phyloP scores from a whole-genome alignment of 2,113 vertebrate species.

The Micronisus gabar region DNA sequence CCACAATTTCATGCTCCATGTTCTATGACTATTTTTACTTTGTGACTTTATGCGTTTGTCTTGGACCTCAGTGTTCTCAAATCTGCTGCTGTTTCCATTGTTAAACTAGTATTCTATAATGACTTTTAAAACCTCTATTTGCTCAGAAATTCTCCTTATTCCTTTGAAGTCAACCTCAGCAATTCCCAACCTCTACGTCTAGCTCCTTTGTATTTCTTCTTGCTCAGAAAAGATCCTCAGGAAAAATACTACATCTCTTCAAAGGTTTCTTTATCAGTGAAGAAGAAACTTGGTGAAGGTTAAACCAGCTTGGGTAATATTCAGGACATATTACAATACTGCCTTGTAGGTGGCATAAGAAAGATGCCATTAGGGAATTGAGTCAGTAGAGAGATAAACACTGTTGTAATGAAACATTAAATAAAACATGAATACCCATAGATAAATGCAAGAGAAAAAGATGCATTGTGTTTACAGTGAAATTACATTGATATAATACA shows the following conservation, averaged over 20 bases:
- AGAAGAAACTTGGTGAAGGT: not conserved
- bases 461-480: not conserved
- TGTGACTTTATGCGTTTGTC: not conserved
- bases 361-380: not conserved
- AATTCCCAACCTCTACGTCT: not conserved
- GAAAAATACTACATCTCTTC: not conserved
- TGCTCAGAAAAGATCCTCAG: not conserved
- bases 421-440: not conserved
- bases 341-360: not conserved
- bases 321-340: not conserved
- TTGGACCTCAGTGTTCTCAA: not conserved
- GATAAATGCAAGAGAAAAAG: not conserved
- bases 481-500: rapidly evolving
- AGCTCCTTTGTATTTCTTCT: not conserved
- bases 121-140: not conserved
- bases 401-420: not conserved
- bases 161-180: not conserved
- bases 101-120: not conserved
- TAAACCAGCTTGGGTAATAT: not conserved
- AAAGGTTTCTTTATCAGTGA: not conserved
- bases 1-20: not conserved
- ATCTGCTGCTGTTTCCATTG: not conserved
- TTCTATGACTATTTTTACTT: not conserved
- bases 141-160: not conserved
- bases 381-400: not conserved